Percentiles rank a stretch among this genome's conserved stretches.
Conservation (phyloP, 2,888 invertebrate species). For the Palloptera scutellata region DNA sequence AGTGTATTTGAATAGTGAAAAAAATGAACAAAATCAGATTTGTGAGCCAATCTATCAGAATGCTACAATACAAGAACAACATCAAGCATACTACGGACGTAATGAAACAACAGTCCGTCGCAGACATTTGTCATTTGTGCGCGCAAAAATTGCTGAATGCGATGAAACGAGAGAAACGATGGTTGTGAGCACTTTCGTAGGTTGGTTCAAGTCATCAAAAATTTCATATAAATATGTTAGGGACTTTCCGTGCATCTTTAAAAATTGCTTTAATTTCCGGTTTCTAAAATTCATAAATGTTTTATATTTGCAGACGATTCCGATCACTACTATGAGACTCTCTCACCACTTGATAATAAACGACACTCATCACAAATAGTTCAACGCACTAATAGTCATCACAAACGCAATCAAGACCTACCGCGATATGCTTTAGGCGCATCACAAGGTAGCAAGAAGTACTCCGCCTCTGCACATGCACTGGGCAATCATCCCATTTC, state of each 20-base stretch:
- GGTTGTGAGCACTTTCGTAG: slow-evolving; percentile 60
- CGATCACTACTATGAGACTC: slow-evolving; percentile 76
- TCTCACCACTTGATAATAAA: slow-evolving; percentile 62
- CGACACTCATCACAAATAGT: slow-evolving; percentile 48
- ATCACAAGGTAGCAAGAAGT: slow-evolving; percentile 49
- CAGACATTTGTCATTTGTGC: slow-evolving; percentile 48
- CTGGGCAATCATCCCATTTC: slow-evolving; percentile 55
- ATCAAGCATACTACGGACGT: not conserved
- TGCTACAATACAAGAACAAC: slow-evolving; percentile 28
- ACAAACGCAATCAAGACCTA: slow-evolving; percentile 43
- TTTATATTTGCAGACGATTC: slow-evolving; percentile 69
- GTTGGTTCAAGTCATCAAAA: slow-evolving; percentile 47
- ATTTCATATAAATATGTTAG: too few species aligned
- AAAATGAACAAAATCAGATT: slow-evolving; percentile 40
- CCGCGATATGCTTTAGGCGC: slow-evolving; percentile 34
- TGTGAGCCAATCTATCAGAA: slow-evolving; percentile 60
- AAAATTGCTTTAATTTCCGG: too few species aligned
- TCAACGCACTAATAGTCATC: slow-evolving; percentile 43
- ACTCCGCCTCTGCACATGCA: slow-evolving; percentile 52
- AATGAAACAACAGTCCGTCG: slow-evolving; percentile 23
- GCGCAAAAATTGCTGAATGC: slow-evolving; percentile 48
- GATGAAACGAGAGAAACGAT: slow-evolving; percentile 47
- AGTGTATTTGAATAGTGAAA: slow-evolving; percentile 57
- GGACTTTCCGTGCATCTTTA: too few species aligned
- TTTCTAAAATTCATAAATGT: too few species aligned